Evolutionary conservation across 2,888 invertebrate species (phyloP).

Genomic region (Sisyra terminalis): DNA sequence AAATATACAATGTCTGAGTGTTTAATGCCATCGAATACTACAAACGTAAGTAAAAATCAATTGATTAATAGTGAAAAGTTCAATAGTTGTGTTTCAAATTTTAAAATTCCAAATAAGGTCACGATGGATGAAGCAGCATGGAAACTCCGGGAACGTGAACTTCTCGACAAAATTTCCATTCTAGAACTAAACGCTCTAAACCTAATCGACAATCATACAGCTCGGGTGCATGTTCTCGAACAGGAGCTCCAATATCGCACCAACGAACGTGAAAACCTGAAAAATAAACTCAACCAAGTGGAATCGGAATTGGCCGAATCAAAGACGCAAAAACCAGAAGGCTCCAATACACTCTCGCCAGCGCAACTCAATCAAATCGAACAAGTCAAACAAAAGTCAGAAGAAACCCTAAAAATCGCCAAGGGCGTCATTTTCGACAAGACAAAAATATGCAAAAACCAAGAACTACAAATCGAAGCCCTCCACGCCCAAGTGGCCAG

Average conservation of each 20-base stretch:
- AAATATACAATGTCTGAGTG: neutral
- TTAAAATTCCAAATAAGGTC: slow-evolving; percentile 2
- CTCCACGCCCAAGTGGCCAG: slow-evolving; percentile 54
- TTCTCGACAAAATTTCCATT: slow-evolving; percentile 28
- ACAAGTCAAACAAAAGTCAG: slow-evolving; percentile 25
- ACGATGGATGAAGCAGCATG: slow-evolving; percentile 24
- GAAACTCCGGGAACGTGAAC: slow-evolving; percentile 27
- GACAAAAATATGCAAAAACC: slow-evolving; percentile 58
- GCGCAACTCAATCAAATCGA: slow-evolving; percentile 19
- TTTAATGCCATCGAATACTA: neutral
- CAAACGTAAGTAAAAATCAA: neutral
- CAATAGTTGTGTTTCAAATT: too few relatives aligned
- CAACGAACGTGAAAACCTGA: slow-evolving; percentile 34
- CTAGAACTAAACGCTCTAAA: slow-evolving; percentile 25
- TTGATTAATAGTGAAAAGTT: neutral
- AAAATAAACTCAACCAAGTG: slow-evolving; percentile 23
- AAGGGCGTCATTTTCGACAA: slow-evolving; percentile 58
- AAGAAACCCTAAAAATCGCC: slow-evolving; percentile 43
- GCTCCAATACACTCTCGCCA: slow-evolving; percentile 16
- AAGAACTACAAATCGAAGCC: slow-evolving; percentile 62
- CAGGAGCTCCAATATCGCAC: slow-evolving; percentile 22
- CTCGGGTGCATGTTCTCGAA: slow-evolving; percentile 1
- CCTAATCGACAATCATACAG: neutral
- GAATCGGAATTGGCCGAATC: slow-evolving; percentile 22
- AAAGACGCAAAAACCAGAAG: slow-evolving; percentile 15